Conservation (phyloP, 2,113 vertebrate genomes). For the Callipepla squamata region DNA sequence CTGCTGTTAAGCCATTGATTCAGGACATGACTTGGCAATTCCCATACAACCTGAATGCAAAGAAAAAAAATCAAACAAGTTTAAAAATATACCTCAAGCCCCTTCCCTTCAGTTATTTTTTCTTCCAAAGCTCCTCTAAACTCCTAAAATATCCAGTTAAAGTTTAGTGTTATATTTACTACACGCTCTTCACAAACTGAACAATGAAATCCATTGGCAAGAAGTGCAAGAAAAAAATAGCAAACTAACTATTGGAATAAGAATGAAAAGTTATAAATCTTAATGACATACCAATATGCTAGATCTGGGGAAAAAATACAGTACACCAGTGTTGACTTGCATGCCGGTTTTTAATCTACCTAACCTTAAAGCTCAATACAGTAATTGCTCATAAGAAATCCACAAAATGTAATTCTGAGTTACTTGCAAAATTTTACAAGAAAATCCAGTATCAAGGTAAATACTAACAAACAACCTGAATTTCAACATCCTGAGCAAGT, state of each 20-base stretch:
- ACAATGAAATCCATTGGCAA: background rate
- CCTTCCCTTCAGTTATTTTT: background rate
- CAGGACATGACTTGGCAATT: too few relatives aligned
- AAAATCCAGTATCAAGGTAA: background rate
- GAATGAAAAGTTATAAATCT: constrained; percentile 25
- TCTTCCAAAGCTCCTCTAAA: background rate
- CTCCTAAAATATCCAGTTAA: background rate
- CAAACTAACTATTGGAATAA: background rate
- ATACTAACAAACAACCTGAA: background rate
- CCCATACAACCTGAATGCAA: background rate
- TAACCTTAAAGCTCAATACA: background rate
- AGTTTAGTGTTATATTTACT: constrained; percentile 5
- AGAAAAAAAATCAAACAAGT: background rate
- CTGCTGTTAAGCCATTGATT: too few relatives aligned
- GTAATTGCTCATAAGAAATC: background rate
- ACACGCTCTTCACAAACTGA: background rate
- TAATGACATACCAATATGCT: background rate
- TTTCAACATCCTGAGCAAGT: background rate
- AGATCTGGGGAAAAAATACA: background rate
- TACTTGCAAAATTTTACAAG: background rate
- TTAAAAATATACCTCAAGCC: background rate
- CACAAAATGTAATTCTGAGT: background rate
- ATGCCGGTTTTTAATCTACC: background rate
- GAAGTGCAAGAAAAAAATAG: background rate
- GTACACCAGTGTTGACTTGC: background rate